A percentile compares a stretch with the other conserved stretches of the same genome.
These are phyloP conservation scores for Mesembrinibis cayennensis DNA, from an alignment of 2,113 vertebrate species.

Conservation along the genomic window DNA sequence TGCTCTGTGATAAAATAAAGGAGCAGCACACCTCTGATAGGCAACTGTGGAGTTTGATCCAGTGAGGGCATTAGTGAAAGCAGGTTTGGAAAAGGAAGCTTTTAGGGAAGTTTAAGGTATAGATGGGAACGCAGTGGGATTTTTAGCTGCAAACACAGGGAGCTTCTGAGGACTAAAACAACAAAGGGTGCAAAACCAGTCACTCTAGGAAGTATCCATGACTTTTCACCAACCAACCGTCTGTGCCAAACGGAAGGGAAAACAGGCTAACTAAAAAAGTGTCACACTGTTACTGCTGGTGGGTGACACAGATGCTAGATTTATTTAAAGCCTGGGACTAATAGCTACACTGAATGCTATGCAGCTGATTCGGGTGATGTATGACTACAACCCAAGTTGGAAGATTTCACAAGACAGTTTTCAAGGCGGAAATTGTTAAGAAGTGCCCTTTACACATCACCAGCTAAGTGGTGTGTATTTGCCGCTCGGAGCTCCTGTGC, in stretches of 20 bases:
- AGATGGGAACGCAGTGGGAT: not conserved
- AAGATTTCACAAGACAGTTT: not conserved
- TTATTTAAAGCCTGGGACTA: not conserved
- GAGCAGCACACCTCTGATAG: not conserved
- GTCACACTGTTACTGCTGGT: not conserved
- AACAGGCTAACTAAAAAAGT: not conserved
- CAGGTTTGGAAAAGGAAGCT: not conserved
- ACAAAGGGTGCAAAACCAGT: not conserved
- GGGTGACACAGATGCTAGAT: not conserved
- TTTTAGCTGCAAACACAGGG: not conserved
- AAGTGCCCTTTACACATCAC: slow-evolving; percentile 34
- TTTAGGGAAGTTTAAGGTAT: not conserved
- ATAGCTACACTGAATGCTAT: not conserved
- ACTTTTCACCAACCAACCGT: not conserved
- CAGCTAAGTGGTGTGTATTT: slow-evolving; percentile 28
- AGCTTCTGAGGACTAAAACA: not conserved
- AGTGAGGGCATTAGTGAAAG: not conserved
- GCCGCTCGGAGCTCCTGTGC: slow-evolving; percentile 13
- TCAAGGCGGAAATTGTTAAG: slow-evolving; percentile 1
- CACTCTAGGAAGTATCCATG: not conserved
- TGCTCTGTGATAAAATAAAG: not conserved
- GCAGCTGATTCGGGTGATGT: not conserved
- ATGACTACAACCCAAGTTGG: not conserved
- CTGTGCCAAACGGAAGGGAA: not conserved
- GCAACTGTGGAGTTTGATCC: not conserved